These are phyloP conservation scores for Alligator sinensis DNA, from an alignment of 2,113 vertebrate species.

Conservation along the genomic window DNA sequence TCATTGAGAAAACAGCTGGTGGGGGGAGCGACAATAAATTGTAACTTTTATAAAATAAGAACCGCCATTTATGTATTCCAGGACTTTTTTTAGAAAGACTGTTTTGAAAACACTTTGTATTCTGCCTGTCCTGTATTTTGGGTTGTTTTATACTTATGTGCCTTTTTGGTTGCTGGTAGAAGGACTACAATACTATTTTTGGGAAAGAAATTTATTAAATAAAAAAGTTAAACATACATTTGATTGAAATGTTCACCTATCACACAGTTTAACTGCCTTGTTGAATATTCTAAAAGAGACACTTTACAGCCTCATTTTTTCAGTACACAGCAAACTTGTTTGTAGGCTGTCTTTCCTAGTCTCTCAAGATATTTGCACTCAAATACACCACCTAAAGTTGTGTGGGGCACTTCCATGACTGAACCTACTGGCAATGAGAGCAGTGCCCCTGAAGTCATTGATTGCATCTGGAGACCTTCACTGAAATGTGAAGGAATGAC, in stretches of 20 bases:
- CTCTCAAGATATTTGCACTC: background rate
- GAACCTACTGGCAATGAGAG: background rate
- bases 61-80: slow-evolving; percentile 7
- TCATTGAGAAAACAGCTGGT: background rate
- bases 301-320: background rate
- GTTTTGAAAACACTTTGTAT: slow-evolving; percentile 18
- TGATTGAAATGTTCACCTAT: background rate
- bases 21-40: background rate
- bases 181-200: slow-evolving; percentile 41
- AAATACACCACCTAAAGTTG: background rate
- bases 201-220: slow-evolving; percentile 25
- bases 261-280: background rate
- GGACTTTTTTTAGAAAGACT: slow-evolving; percentile 27
- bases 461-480: background rate
- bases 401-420: background rate
- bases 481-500: background rate
- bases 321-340: background rate
- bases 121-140: slow-evolving; percentile 5
- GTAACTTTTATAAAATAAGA: slow-evolving; percentile 39
- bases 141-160: slow-evolving; percentile 34
- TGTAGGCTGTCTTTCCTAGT: background rate
- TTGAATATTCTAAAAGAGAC: background rate
- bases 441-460: background rate
- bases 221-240: slow-evolving; percentile 41
- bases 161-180: slow-evolving; percentile 73